Percentiles rank a stretch among this genome's conserved stretches.
Conservation (phyloP, 2,113 vertebrate genomes). For the Eidolon helvum region DNA sequence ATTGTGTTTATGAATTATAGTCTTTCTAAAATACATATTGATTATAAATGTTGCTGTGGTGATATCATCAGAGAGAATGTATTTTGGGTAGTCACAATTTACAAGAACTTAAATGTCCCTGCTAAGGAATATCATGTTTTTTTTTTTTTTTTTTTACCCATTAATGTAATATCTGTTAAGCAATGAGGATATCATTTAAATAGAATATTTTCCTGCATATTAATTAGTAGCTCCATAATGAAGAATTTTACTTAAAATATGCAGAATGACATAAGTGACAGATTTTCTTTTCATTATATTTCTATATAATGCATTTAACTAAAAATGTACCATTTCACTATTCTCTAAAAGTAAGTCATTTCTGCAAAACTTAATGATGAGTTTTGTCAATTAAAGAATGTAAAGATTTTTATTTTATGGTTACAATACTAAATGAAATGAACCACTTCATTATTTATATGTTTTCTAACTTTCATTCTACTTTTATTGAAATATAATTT, state of each 20-base stretch:
- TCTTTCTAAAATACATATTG: background rate
- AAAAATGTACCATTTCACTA: background rate
- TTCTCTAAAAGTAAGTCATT: background rate
- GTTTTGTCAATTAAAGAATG: background rate
- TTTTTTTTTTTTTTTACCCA: background rate
- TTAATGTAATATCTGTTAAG: background rate
- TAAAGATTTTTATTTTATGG: background rate
- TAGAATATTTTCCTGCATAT: constrained; percentile 17
- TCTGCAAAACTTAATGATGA: background rate
- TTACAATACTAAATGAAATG: background rate
- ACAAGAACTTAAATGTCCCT: background rate
- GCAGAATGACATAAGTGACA: constrained; percentile 62
- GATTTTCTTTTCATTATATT: constrained; percentile 45
- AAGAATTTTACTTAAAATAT: constrained; percentile 70
- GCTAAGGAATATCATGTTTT: background rate
- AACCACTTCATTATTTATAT: background rate
- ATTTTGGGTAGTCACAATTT: background rate
- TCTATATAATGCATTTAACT: background rate
- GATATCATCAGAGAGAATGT: background rate
- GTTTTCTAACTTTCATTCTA: background rate
- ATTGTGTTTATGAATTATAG: background rate
- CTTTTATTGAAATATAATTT: constrained; percentile 1
- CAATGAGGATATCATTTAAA: constrained; percentile 47
- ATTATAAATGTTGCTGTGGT: background rate
- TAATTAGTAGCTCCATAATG: constrained; percentile 68